phyloP scores from a whole-genome alignment of 23 tunicate species.

The Aplidium turbinatum region DNA sequence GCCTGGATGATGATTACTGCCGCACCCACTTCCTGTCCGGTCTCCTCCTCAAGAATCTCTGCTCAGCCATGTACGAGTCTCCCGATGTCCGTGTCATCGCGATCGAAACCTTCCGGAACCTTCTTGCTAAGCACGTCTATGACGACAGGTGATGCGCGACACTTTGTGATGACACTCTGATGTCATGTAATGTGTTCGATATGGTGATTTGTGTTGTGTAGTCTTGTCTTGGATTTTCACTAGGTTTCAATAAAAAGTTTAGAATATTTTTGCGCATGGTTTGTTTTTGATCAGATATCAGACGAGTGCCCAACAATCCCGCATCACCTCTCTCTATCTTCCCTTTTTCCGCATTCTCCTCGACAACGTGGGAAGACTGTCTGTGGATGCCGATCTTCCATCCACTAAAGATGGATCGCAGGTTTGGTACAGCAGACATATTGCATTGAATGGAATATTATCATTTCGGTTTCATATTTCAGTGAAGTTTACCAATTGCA shows the following conservation, averaged over 20 bases:
- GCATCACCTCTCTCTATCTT: conserved; percentile 78
- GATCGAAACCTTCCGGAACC: conserved; percentile 74
- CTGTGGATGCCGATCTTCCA: conserved; percentile 31
- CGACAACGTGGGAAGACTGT: conserved; percentile 63
- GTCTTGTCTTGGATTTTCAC: neutral
- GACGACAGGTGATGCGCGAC: conserved; percentile 62
- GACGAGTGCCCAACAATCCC: conserved; percentile 37
- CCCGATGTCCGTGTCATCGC: conserved; percentile 75
- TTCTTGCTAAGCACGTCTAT: conserved; percentile 81
- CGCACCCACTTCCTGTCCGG: conserved; percentile 79
- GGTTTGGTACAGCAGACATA: too few species aligned
- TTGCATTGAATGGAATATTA: too few species aligned
- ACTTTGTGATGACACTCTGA: too few species aligned
- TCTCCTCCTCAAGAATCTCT: conserved; percentile 62
- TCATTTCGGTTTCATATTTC: too few species aligned
- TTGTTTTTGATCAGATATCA: conserved; percentile 60
- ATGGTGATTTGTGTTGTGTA: too few species aligned
- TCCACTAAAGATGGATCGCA: conserved; percentile 24
- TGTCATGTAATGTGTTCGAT: too few species aligned
- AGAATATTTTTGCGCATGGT: neutral
- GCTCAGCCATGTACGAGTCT: conserved; percentile 72
- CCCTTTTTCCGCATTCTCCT: conserved; percentile 80
- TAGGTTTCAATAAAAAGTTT: neutral
- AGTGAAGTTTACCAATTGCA: too few species aligned
- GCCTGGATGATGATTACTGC: conserved; percentile 75